A percentile compares a stretch with the other conserved stretches of the same genome.
phyloP scores from a whole-genome alignment of 2,113 vertebrate genomes.

The Phrynosoma platyrhinos region DNA sequence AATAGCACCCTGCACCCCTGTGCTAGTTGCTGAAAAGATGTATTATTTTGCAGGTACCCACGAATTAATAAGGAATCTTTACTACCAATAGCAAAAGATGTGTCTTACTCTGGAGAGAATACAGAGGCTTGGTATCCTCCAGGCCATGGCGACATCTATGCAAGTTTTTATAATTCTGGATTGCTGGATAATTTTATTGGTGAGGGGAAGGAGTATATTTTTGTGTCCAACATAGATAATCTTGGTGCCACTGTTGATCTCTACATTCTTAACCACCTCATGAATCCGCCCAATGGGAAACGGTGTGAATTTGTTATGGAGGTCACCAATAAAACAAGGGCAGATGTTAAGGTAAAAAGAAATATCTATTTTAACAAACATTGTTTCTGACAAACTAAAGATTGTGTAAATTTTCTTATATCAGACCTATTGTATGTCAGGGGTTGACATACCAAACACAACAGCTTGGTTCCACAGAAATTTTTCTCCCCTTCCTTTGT shows the following conservation, averaged over 20 bases:
- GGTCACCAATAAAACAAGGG: conserved; percentile 96
- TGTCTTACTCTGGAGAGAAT: conserved; percentile 86
- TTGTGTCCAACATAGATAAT: conserved; percentile 98
- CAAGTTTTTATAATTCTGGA: conserved; percentile 93
- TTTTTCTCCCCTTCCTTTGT: not conserved
- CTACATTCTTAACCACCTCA: conserved; percentile 94
- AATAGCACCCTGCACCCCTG: not conserved
- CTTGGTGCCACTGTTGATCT: conserved; percentile 97
- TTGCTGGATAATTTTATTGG: conserved; percentile 88
- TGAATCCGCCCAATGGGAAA: conserved; percentile 89
- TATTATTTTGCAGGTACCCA: conserved; percentile 85
- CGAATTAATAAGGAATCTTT: conserved; percentile 97
- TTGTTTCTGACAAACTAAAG: not conserved
- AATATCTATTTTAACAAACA: not conserved
- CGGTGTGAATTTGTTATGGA: conserved; percentile 98
- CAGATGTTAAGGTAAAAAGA: conserved; percentile 92
- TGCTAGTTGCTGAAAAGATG: not conserved
- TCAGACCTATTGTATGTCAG: not conserved
- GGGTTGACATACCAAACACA: not conserved
- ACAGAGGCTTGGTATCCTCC: conserved; percentile 95
- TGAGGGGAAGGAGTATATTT: conserved; percentile 96
- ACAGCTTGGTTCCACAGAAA: not conserved
- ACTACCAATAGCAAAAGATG: conserved; percentile 89
- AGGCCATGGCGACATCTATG: conserved; percentile 94
- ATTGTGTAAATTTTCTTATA: not conserved